These are phyloP conservation scores for Drosophila mayaguana DNA, from an alignment of 2,888 invertebrate genomes.

Conservation along the genomic window DNA sequence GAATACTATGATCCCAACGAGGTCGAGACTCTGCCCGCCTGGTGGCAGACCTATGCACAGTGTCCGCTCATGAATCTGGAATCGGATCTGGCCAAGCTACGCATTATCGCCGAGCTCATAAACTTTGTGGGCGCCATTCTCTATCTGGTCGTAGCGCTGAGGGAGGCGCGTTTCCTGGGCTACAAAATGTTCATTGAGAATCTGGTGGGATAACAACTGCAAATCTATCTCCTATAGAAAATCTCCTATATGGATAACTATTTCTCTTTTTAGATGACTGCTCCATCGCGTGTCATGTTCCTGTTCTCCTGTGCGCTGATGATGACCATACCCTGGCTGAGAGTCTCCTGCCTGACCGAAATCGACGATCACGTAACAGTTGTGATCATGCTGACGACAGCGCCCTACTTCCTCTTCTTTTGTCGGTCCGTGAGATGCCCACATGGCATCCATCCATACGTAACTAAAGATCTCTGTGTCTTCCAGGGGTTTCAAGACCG, in stretches of 20 bases:
- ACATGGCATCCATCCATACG: background rate
- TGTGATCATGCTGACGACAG: conserved; percentile 97
- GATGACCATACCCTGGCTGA: conserved; percentile 92
- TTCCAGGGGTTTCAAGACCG: conserved; percentile 93
- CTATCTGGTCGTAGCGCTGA: conserved; percentile 93
- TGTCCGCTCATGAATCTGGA: conserved; percentile 85
- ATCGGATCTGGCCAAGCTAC: conserved; percentile 85
- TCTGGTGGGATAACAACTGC: conserved; percentile 87
- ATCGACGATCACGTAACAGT: conserved; percentile 96
- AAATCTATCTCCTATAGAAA: accelerated
- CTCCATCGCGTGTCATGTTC: conserved; percentile 97
- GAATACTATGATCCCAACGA: conserved; percentile 81
- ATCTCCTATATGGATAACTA: background rate
- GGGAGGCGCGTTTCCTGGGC: conserved; percentile 96
- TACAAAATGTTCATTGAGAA: conserved; percentile 97
- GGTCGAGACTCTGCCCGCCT: conserved; percentile 74
- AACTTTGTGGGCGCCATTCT: conserved; percentile 93
- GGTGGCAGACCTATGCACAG: conserved; percentile 84
- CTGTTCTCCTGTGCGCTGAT: conserved; percentile 96
- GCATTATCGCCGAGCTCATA: conserved; percentile 91
- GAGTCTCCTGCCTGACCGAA: conserved; percentile 93
- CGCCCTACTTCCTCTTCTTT: conserved; percentile 98
- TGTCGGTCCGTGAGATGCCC: conserved; percentile 89
- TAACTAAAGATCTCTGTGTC: background rate
- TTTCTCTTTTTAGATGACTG: conserved; percentile 88